Conservation (phyloP, 2,888 invertebrate genomes). For the Lithophane ornitopus region DNA sequence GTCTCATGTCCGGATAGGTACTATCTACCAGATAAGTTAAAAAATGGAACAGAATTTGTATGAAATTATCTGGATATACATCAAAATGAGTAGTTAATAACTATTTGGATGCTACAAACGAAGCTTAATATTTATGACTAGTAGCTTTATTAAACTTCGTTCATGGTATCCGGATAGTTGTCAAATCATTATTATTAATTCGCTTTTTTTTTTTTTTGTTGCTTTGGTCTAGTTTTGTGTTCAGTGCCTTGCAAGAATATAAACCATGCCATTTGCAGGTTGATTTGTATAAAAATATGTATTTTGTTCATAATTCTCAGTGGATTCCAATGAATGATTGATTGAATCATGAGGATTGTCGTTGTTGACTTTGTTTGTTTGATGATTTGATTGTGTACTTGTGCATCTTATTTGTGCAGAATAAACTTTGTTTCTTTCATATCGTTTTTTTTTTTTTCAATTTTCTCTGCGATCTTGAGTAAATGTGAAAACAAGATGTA, state of each 20-base stretch:
- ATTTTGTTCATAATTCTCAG: too few species aligned
- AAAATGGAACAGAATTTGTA: too few species aligned
- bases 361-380: too few species aligned
- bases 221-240: not conserved
- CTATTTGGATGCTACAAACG: not conserved
- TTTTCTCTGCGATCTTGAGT: not conserved
- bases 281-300: not conserved
- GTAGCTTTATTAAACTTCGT: not conserved
- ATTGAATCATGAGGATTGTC: too few species aligned
- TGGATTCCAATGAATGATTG: too few species aligned
- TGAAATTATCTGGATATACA: not conserved
- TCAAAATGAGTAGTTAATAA: not conserved
- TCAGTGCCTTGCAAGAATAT: not conserved
- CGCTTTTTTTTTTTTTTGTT: not conserved
- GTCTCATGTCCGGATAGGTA: not conserved
- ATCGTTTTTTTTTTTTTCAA: too few species aligned
- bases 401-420: too few species aligned
- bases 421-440: too few species aligned
- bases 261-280: not conserved
- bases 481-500: conserved; percentile 3
- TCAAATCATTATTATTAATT: not conserved
- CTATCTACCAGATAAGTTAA: not conserved
- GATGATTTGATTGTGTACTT: too few species aligned
- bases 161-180: not conserved
- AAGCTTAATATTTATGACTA: not conserved